Evolutionary conservation across 2,113 vertebrate genomes (phyloP).

Genomic region (Tautogolabrus adspersus): DNA sequence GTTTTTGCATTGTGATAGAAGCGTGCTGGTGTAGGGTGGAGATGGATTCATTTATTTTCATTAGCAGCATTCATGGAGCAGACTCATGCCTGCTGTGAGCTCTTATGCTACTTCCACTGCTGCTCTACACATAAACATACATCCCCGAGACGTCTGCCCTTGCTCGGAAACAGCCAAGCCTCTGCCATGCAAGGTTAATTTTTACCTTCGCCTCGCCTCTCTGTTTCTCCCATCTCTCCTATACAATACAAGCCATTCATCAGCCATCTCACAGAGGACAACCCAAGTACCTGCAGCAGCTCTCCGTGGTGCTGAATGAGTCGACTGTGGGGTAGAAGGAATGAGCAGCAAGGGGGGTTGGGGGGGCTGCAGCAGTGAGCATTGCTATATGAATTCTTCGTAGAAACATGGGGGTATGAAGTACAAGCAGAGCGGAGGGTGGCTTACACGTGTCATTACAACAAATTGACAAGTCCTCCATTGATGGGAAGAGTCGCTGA

Average conservation of each 20-base stretch:
- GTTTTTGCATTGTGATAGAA: constrained; percentile 53
- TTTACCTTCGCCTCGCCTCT: constrained; percentile 41
- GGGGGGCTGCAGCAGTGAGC: constrained; percentile 65
- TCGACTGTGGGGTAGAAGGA: constrained; percentile 61
- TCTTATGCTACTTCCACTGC: constrained; percentile 59
- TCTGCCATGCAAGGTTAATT: constrained; percentile 72
- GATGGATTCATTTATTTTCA: constrained; percentile 78
- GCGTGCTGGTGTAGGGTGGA: constrained; percentile 46
- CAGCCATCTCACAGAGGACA: constrained; percentile 69
- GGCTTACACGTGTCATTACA: constrained; percentile 39
- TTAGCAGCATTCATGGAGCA: constrained; percentile 64
- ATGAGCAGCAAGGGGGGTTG: constrained; percentile 29
- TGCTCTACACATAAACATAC: constrained; percentile 71
- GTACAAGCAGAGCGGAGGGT: constrained; percentile 33
- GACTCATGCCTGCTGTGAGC: constrained; percentile 67
- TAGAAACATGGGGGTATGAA: constrained; percentile 60
- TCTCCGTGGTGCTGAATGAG: constrained; percentile 85
- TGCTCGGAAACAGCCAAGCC: constrained; percentile 58
- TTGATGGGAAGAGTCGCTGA: constrained; percentile 32
- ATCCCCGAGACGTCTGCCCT: constrained; percentile 68
- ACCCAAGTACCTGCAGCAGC: constrained; percentile 78
- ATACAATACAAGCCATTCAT: constrained; percentile 70
- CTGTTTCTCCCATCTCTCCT: constrained; percentile 63
- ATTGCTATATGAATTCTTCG: constrained; percentile 73
- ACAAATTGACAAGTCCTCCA: constrained; percentile 53